Evolutionary conservation across 2,797 vertebrate species (phyloP).

Genomic region (Artibeus jamaicensis): DNA sequence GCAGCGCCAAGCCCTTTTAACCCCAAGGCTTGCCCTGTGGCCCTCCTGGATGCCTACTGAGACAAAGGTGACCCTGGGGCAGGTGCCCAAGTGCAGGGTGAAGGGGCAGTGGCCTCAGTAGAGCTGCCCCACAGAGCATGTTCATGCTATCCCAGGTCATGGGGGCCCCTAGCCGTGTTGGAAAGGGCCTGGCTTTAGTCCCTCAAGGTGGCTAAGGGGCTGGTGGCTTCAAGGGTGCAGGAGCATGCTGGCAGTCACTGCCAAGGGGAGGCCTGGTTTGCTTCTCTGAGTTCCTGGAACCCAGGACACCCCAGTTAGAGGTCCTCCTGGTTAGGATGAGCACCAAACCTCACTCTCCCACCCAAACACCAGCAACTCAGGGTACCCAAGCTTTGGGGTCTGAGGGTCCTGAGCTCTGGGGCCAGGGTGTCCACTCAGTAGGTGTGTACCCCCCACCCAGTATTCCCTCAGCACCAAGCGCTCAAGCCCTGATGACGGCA

Average conservation of each 20-base stretch:
- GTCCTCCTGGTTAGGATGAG: neutral
- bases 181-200: neutral
- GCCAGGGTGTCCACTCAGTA: neutral
- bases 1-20: neutral
- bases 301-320: neutral
- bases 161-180: neutral
- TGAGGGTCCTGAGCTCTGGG: neutral
- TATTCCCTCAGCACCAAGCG: conserved; percentile 96
- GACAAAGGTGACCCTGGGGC: no score
- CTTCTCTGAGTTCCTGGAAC: neutral
- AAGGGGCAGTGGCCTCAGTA: neutral
- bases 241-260: neutral
- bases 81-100: neutral
- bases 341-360: no score
- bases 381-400: neutral
- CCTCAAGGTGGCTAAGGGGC: neutral
- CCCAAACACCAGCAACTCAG: neutral
- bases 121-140: neutral
- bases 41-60: neutral
- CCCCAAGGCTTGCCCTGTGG: accelerated
- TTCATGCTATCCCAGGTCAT: neutral
- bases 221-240: accelerated
- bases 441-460: conserved; percentile 74
- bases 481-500: conserved; percentile 94
- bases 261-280: neutral